These are phyloP conservation scores for Cyanocitta stelleri DNA, from an alignment of 2,113 vertebrate genomes.

Conservation along the genomic window DNA sequence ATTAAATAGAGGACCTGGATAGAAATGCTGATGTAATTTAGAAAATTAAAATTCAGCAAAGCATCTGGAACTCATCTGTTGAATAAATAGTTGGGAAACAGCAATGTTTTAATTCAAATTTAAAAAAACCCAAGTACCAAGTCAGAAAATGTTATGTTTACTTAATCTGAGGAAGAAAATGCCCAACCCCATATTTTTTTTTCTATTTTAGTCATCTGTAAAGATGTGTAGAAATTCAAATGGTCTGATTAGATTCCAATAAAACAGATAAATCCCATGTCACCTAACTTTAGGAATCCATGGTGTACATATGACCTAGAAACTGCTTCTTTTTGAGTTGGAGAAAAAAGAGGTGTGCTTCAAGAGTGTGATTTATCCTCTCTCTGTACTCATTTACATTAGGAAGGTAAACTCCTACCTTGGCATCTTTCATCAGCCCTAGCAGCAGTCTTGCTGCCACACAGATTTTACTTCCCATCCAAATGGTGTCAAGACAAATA, in stretches of 20 bases:
- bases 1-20: not conserved
- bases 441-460: not conserved
- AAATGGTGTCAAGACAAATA: not conserved
- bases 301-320: not conserved
- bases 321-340: not conserved
- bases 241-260: not conserved
- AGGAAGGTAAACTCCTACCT: not conserved
- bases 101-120: not conserved
- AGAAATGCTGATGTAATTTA: not conserved
- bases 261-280: not conserved
- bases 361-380: not conserved
- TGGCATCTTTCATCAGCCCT: not conserved
- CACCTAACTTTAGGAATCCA: not conserved
- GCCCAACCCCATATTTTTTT: not conserved
- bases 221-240: not conserved
- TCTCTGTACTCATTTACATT: not conserved
- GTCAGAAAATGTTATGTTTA: not conserved
- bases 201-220: not conserved
- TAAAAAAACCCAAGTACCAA: not conserved
- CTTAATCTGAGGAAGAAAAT: not conserved
- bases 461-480: not conserved
- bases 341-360: not conserved
- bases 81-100: not conserved
- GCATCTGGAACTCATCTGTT: not conserved
- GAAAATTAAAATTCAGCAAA: not conserved